Conservation (phyloP, 2,888 invertebrate species). For the Nymphalis urticae region DNA sequence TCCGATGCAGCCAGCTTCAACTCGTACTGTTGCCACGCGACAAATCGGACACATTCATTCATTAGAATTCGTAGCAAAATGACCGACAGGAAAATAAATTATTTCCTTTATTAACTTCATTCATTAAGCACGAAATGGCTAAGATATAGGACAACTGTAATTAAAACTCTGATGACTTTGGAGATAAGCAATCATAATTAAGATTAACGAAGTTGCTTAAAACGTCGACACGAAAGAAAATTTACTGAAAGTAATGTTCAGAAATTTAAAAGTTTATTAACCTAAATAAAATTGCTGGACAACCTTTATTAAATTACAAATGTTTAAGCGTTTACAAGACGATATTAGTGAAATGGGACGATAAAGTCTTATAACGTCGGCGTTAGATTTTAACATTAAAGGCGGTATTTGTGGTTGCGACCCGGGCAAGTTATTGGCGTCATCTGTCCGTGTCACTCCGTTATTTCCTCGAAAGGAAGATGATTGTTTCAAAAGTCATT, state of each 20-base stretch:
- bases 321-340: constrained; percentile 4
- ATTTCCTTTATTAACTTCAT: not conserved
- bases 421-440: constrained; percentile 68
- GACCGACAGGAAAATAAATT: not conserved
- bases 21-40: constrained; percentile 87
- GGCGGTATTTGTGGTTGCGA: constrained; percentile 51
- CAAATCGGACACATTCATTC: constrained; percentile 28
- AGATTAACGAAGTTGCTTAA: constrained; percentile 55
- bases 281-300: constrained; percentile 1
- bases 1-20: constrained; percentile 96
- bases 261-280: constrained; percentile 16
- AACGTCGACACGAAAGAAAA: constrained; percentile 35
- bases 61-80: constrained; percentile 20
- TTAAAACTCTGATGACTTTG: constrained; percentile 49
- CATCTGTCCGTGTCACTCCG: constrained; percentile 74
- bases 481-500: constrained; percentile 70
- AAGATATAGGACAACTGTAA: constrained; percentile 28
- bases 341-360: constrained; percentile 24
- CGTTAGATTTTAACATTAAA: constrained; percentile 36
- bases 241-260: constrained; percentile 28
- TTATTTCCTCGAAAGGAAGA: constrained; percentile 69
- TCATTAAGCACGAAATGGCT: constrained; percentile 1
- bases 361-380: constrained; percentile 33
- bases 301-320: constrained; percentile 3
- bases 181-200: constrained; percentile 48